These are phyloP conservation scores for Meleagris gallopavo DNA, from an alignment of 2,113 vertebrate genomes.

Conservation along the genomic window DNA sequence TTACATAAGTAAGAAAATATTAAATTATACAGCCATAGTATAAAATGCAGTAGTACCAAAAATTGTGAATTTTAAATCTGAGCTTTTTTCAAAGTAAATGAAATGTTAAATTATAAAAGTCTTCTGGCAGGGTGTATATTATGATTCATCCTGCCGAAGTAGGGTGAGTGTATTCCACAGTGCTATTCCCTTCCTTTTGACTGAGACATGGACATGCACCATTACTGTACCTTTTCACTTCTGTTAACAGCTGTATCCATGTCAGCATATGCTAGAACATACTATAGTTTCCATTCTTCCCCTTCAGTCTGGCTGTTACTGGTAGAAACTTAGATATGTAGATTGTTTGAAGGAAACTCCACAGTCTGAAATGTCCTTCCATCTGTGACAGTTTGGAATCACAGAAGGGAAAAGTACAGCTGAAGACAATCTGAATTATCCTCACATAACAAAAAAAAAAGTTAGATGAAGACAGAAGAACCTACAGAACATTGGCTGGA, in stretches of 20 bases:
- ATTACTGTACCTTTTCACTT: background rate
- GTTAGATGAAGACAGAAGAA: background rate
- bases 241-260: background rate
- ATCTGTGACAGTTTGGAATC: fast-evolving
- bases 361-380: background rate
- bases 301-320: background rate
- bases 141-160: background rate
- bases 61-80: background rate
- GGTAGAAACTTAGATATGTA: background rate
- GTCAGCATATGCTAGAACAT: background rate
- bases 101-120: background rate
- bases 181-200: background rate
- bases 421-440: background rate
- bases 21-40: background rate
- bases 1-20: background rate
- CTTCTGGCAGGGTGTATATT: background rate
- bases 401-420: background rate
- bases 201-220: background rate
- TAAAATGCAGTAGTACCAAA: background rate
- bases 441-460: background rate
- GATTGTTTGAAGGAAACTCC: background rate
- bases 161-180: background rate
- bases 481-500: background rate
- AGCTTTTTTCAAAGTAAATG: background rate
- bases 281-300: background rate